phyloP scores from a whole-genome alignment of 2,113 vertebrate species.

The Orthonyx spaldingii region DNA sequence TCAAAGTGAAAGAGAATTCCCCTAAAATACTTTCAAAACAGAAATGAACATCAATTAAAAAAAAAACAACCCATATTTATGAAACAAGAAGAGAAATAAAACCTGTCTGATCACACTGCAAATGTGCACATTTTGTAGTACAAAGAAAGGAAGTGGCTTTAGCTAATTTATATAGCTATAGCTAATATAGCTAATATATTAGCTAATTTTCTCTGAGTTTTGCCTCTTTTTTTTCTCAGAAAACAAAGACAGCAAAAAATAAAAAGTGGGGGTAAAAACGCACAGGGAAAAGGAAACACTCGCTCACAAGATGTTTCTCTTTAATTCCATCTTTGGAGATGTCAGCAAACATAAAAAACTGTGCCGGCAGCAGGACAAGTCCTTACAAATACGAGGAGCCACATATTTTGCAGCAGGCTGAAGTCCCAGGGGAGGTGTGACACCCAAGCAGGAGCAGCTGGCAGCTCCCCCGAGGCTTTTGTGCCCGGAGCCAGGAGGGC shows the following conservation, averaged over 20 bases:
- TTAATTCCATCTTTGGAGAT: not conserved
- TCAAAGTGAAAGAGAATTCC: not conserved
- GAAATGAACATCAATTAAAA: not conserved
- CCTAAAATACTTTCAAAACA: not conserved
- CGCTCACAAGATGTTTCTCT: not conserved
- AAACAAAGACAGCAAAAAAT: not conserved
- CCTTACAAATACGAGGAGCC: not conserved
- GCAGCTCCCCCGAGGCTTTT: not conserved
- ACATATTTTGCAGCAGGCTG: not conserved
- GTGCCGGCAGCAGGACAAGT: not conserved
- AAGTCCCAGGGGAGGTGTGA: not conserved
- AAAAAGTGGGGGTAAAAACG: fast-evolving
- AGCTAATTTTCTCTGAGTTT: not conserved
- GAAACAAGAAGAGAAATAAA: not conserved
- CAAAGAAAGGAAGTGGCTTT: not conserved
- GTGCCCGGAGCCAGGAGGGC: fast-evolving
- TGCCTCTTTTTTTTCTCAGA: not conserved
- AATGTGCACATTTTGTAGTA: not conserved
- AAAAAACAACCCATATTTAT: not conserved
- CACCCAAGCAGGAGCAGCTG: not conserved
- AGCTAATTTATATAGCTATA: too few species aligned
- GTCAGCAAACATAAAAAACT: not conserved
- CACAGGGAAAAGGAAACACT: not conserved
- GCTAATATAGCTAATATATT: too few species aligned
- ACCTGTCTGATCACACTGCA: not conserved